Base-by-base conservation (phyloP, 2,888 invertebrate species). In the Mythimna pallens region DNA sequence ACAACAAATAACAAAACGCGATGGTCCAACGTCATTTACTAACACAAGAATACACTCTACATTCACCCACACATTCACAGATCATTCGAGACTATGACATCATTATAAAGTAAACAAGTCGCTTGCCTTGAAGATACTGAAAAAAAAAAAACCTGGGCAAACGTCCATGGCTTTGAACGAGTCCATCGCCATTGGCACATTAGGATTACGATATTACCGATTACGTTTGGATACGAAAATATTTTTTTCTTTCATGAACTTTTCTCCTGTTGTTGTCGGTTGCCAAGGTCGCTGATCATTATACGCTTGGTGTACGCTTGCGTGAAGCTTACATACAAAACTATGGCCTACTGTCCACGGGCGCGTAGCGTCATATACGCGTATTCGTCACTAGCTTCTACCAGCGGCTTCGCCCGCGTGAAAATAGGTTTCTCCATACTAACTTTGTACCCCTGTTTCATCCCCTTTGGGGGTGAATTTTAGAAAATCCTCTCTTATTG, bases 151-250 rank as follows among this genome's bases (percentile, higher is more conserved):
- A 52, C 10, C 12, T 70, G 81, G 81, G 81, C 84, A 83, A 47
- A 0, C 4, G 81, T 65, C 81, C 81, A 81, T 81, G 81, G 81
- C 81, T 81, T 81, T 81, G 81, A 81, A 81, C 65, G 47, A 55
- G 69, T 34, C 55, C 65, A 70, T 22, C 61, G 64, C 40, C 63
- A 22, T 25, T 36, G 25, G 0, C 12, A 58, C 22, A 58, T 52
- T 59, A 40, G 22, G 7, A 63, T 73, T 69, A 80, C 58, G 34
- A 69, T 7, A 70, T 65, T 50, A 9, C 2, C 2, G 47, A 55
- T 78, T 78, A 67, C 69, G 74, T 57, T 55, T 50, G 7, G 55
- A 58, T 65, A 62, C 57, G 34, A 65, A 80, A 70, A 80, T 70
- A 70, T 58, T 72, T 62, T 62, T 12, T 12, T 14, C 47, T 25